Percentiles rank a stretch among this genome's conserved stretches.
phyloP scores from a whole-genome alignment of 2,888 invertebrate genomes.

The Eupithecia vulgata region DNA sequence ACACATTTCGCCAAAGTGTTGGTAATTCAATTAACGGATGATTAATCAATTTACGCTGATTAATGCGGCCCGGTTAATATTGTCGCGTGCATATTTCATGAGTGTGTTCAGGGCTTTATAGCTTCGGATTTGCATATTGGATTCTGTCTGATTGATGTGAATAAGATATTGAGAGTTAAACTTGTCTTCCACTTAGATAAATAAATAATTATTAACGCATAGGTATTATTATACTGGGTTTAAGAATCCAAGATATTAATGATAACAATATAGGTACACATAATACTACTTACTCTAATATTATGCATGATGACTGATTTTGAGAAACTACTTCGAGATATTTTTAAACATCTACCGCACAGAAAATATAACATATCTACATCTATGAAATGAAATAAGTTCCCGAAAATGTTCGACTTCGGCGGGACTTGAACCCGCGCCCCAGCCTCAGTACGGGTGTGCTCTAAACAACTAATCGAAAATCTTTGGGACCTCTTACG shows the following conservation, averaged over 20 bases:
- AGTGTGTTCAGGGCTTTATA: slow-evolving; percentile 40
- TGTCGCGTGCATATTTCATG: slow-evolving; percentile 43
- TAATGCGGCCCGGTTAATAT: slow-evolving; percentile 33
- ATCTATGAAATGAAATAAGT: no score
- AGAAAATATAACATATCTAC: no score
- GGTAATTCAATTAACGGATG: slow-evolving; percentile 47
- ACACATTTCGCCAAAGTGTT: slow-evolving; percentile 45
- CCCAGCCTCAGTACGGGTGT: no score
- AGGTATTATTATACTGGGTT: background rate
- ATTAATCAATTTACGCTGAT: slow-evolving; percentile 46
- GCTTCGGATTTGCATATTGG: slow-evolving; percentile 8
- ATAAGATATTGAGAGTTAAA: background rate
- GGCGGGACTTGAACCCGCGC: no score
- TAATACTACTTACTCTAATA: no score
- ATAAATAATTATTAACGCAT: background rate
- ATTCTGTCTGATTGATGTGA: slow-evolving; percentile 2
- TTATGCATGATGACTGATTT: no score
- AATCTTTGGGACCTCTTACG: no score
- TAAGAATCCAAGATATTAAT: background rate
- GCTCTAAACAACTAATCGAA: no score
- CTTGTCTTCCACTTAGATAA: background rate
- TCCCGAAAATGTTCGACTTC: no score
- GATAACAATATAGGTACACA: no score
- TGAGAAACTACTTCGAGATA: no score
- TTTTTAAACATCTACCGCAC: no score